Percentiles rank a stretch among this genome's conserved stretches.
Conservation (phyloP, 2,113 vertebrate species). For the Anthoscopus minutus region DNA sequence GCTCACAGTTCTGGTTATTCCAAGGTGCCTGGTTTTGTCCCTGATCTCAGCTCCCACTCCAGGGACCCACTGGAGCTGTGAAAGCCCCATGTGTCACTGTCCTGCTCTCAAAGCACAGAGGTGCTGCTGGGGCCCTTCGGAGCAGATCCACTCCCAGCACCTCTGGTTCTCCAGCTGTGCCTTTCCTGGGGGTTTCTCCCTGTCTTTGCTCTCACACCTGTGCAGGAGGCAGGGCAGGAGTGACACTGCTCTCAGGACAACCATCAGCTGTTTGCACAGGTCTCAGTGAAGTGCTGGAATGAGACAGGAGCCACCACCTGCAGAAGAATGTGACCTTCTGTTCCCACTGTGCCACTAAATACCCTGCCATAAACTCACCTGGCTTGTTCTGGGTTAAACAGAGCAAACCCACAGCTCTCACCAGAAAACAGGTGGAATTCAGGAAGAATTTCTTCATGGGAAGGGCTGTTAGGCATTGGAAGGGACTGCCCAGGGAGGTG, state of each 20-base stretch:
- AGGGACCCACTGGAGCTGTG: neutral
- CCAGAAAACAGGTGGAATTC: rapidly evolving
- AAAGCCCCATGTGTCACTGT: rapidly evolving
- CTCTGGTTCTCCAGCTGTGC: neutral
- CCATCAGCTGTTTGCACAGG: neutral
- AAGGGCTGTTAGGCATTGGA: neutral
- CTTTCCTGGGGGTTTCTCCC: neutral
- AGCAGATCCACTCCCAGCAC: neutral
- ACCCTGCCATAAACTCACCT: neutral
- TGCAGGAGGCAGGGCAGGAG: neutral
- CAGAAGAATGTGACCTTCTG: neutral
- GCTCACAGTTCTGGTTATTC: rapidly evolving
- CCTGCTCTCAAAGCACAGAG: neutral
- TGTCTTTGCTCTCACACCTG: neutral
- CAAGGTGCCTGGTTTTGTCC: rapidly evolving
- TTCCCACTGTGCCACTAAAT: neutral
- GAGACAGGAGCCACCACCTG: neutral
- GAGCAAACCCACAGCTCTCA: neutral
- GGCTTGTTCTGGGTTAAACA: rapidly evolving
- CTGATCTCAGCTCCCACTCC: rapidly evolving
- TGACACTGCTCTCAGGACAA: rapidly evolving
- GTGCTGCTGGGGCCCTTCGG: no score
- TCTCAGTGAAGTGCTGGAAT: rapidly evolving
- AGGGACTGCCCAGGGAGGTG: neutral
- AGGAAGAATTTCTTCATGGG: neutral